Base-by-base conservation (phyloP, 35 echinoderm and acorn worm genomes). In the Hemicentrotus pulcherrimus region DNA sequence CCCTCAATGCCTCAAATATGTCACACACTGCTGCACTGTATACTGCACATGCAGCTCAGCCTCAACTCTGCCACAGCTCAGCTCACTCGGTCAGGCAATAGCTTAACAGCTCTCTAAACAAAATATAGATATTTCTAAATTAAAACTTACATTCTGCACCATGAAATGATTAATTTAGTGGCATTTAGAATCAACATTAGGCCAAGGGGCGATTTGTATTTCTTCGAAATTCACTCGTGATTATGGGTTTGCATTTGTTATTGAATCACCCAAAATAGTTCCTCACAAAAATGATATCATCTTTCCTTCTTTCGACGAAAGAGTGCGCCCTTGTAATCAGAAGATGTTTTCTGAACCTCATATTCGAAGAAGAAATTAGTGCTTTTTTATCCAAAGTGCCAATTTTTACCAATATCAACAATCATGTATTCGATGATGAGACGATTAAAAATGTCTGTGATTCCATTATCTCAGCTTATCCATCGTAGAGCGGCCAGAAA, bases 251-350 rank as follows among this genome's bases (percentile, higher is more conserved):
- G 11, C 52, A 59, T 59, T 59, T 59, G 16, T 78, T 78, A n/a
- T 78, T 78, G 65, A n/a, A 78, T 78, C 65, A n/a, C 65, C 65
- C 18, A 78, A 78, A 78, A 78, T 78, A 78, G 65, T 78, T 78
- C 28, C 65, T 78, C 65, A 78, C 18, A 24, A 24, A 19, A 15
- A 86, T 86, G 85, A 86, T 13, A 31, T 35, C 14, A 90, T 1
- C 32, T 90, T 2, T 90, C 88, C n/a, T 4, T 18, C 4, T 16
- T 90, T 41, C 12, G 88, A 18, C 88, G 19, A 32, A 10, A 18
- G 88, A 32, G 19, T 30, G 88, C 88, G 88, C 32, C n/a, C 9
- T 28, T 90, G 4, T 35, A 33, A 90, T 41, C 14, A 9, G 9
- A 89, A 89, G 87, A 33, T 22, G 46, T 15, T 90, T 41, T 47